These are phyloP conservation scores for Stichopus horrens DNA, from an alignment of 53 echinoderm and acorn worm genomes.

Conservation along the genomic window DNA sequence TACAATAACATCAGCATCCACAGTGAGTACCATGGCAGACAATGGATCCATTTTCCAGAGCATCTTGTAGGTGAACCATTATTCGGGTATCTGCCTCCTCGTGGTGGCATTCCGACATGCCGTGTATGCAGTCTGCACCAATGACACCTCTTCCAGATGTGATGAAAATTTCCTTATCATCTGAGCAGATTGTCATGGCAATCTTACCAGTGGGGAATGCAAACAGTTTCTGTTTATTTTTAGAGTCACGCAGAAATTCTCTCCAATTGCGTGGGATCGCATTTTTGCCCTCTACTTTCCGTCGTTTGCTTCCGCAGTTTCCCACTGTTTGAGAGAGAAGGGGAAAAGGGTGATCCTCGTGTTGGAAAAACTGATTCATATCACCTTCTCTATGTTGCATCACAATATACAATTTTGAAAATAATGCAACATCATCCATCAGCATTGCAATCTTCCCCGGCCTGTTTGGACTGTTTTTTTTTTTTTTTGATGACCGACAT, in stretches of 20 bases:
- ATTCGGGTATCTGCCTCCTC: too few species aligned
- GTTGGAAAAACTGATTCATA: neutral
- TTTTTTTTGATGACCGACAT: too few species aligned
- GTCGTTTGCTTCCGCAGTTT: neutral
- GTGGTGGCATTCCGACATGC: constrained; percentile 44
- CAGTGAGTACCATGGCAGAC: constrained; percentile 47
- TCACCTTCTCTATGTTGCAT: neutral
- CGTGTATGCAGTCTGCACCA: constrained; percentile 15
- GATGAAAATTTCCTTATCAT: constrained; percentile 31
- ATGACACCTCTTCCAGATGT: constrained; percentile 7
- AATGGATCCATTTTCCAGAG: constrained; percentile 32
- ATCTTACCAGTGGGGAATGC: too few species aligned
- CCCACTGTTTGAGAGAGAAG: neutral
- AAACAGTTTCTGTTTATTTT: too few species aligned
- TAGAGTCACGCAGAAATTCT: too few species aligned
- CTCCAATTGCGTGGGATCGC: too few species aligned
- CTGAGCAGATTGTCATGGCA: neutral
- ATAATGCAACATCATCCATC: neutral
- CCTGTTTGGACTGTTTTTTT: too few species aligned
- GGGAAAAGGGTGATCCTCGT: neutral
- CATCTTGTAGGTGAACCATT: too few species aligned
- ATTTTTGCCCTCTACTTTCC: neutral
- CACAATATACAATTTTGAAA: too few species aligned
- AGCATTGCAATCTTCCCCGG: too few species aligned
- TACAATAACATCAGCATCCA: neutral